phyloP scores from a whole-genome alignment of 2,113 vertebrate genomes.

The Lycocorax pyrrhopterus region DNA sequence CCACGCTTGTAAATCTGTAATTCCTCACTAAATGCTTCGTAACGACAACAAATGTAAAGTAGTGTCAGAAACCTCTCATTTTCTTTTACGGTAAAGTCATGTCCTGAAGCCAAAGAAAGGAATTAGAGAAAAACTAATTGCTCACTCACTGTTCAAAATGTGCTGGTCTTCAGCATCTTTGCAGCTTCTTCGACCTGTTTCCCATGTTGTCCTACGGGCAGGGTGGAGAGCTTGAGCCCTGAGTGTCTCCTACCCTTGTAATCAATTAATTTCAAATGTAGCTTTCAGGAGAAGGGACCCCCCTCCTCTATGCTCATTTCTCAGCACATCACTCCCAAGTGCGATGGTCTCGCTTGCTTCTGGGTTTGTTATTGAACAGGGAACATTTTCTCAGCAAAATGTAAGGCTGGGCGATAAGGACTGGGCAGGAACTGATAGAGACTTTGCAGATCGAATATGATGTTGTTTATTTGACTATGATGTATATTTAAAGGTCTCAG shows the following conservation, averaged over 20 bases:
- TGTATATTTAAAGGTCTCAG: slow-evolving; percentile 77
- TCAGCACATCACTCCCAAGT: neutral
- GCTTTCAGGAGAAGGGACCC: neutral
- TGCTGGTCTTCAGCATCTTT: neutral
- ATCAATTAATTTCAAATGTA: slow-evolving; percentile 3
- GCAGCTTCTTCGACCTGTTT: neutral
- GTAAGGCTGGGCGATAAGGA: slow-evolving; percentile 29
- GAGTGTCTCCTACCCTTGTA: neutral
- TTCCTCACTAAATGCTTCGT: slow-evolving; percentile 17
- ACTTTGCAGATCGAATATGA: slow-evolving; percentile 63
- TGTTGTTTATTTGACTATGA: slow-evolving; percentile 79
- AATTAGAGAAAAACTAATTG: neutral
- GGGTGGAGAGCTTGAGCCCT: neutral
- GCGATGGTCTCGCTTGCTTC: neutral
- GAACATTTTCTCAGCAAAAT: slow-evolving; percentile 52
- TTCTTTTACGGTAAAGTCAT: slow-evolving; percentile 12
- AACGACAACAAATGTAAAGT: slow-evolving; percentile 15
- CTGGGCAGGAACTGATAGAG: slow-evolving; percentile 54
- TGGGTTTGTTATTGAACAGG: slow-evolving; percentile 47
- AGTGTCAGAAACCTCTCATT: slow-evolving; percentile 12
- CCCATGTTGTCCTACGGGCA: neutral
- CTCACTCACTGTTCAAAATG: neutral
- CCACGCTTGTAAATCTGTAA: neutral
- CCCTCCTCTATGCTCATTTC: neutral
- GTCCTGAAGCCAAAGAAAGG: neutral